Evolutionary conservation across 64 coral and sea anemone species (phyloP), one percentile per base, ranked within the genome.

Genomic region (Pocillopora damicornis): DNA sequence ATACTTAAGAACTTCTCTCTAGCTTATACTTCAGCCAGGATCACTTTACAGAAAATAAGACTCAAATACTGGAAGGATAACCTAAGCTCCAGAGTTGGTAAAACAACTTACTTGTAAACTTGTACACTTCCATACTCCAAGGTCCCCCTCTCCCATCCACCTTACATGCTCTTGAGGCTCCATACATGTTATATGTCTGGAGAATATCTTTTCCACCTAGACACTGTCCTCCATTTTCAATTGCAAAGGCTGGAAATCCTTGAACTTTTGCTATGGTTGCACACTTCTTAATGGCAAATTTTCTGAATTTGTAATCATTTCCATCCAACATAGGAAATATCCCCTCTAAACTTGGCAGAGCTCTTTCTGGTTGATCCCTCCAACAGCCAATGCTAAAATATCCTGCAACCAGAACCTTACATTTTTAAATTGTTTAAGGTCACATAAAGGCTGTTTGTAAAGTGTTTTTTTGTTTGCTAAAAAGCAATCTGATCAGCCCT

Each of bases 81-180:
- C 25, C 11, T 25, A 6, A 10, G 9, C 7, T 71, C 25, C 20
- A 15, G 1, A 63, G 61, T 35, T 75, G 25, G 4, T 37, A 9
- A 11, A 64, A 12, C 60, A 15, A 80, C 94, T 82, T 93, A 96
- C 94, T 86, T 81, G 88, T 96, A 36, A 96, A 96, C 67, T 93
- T 96, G 60, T 93, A 96, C 13, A 96, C 94, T 75, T 96, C 94
- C 94, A 96, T 96, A 73, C 94, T 96, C 94, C 94, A 96, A 1
- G 94, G 94, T 22, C 94, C 94, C 8, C 94, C 94, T 81, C 87
- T 90, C 25, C 94, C 94, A 67, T 96, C 77, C 51, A 30, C 13
- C 79, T 58, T 87, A 37, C 94, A 96, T 4, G 87, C 94, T 1
- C 74, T 72, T 38, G 94, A 96, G 10, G 91, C 76, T 15, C 94